These are phyloP conservation scores for Microchirus variegatus DNA, from an alignment of 2,797 vertebrate species.

Conservation along the genomic window DNA sequence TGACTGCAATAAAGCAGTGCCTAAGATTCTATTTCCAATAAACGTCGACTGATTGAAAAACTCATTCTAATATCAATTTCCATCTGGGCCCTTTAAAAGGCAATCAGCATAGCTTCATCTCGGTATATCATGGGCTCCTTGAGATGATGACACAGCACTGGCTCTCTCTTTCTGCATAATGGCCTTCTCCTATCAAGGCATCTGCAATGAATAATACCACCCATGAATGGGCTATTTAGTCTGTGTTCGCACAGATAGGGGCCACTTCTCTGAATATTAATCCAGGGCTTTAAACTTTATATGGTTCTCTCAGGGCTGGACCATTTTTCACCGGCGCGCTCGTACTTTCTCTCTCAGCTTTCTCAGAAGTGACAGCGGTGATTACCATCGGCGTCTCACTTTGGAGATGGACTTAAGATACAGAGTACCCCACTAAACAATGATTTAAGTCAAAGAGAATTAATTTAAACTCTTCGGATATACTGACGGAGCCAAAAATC, in stretches of 20 bases:
- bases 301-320: conserved; percentile 67
- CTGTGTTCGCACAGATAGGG: conserved; percentile 74
- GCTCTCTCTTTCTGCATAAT: conserved; percentile 82
- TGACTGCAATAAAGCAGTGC: conserved; percentile 82
- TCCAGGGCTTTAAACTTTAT: conserved; percentile 74
- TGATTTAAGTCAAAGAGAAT: conserved; percentile 37
- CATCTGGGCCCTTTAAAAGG: conserved; percentile 86
- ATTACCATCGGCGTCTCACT: conserved; percentile 58
- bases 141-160: conserved; percentile 87
- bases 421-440: conserved; percentile 37
- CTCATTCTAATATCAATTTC: conserved; percentile 87
- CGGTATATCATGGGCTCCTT: conserved; percentile 84
- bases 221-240: conserved; percentile 84
- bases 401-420: conserved; percentile 36
- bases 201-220: conserved; percentile 85
- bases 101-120: conserved; percentile 86
- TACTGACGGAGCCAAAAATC: background rate
- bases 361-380: conserved; percentile 60
- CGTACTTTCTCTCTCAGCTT: conserved; percentile 54
- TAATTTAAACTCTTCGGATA: conserved; percentile 19
- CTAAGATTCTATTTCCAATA: conserved; percentile 84
- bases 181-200: conserved; percentile 84
- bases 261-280: conserved; percentile 80
- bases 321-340: conserved; percentile 67
- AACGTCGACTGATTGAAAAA: conserved; percentile 86